Conservation (phyloP, 2,113 vertebrate species). For the Piaya cayana region DNA sequence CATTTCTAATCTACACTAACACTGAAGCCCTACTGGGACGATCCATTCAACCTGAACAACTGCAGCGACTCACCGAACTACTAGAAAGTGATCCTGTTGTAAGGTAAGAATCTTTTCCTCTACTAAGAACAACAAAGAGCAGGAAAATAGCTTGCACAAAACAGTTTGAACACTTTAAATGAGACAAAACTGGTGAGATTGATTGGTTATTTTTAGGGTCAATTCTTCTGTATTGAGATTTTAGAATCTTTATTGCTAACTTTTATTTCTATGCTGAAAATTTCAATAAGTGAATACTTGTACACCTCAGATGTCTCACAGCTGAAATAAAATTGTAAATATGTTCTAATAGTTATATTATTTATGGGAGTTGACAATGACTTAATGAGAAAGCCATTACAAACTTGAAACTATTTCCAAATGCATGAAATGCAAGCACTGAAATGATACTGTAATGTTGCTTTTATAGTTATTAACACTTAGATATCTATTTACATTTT, state of each 20-base stretch:
- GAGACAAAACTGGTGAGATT: not conserved
- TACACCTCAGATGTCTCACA: not conserved
- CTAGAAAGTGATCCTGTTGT: constrained; percentile 94
- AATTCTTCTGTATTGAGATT: not conserved
- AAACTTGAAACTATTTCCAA: not conserved
- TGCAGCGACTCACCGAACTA: constrained; percentile 94
- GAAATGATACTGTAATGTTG: not conserved
- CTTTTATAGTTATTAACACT: not conserved
- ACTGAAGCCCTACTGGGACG: constrained; percentile 93
- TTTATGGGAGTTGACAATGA: not conserved
- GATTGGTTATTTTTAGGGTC: not conserved
- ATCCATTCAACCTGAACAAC: constrained; percentile 91
- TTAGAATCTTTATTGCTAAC: not conserved
- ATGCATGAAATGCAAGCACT: not conserved
- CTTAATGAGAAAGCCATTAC: not conserved
- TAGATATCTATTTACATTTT: constrained; percentile 1
- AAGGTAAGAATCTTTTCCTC: constrained; percentile 74
- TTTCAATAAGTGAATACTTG: not conserved
- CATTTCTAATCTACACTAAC: constrained; percentile 98
- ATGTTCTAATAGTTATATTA: not conserved
- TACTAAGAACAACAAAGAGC: not conserved
- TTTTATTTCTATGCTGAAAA: not conserved
- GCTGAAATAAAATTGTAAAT: not conserved
- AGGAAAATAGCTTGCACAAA: not conserved
- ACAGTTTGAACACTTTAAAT: not conserved